phyloP scores from a whole-genome alignment of 2,113 vertebrate species.

The Megaptera novaeangliae region DNA sequence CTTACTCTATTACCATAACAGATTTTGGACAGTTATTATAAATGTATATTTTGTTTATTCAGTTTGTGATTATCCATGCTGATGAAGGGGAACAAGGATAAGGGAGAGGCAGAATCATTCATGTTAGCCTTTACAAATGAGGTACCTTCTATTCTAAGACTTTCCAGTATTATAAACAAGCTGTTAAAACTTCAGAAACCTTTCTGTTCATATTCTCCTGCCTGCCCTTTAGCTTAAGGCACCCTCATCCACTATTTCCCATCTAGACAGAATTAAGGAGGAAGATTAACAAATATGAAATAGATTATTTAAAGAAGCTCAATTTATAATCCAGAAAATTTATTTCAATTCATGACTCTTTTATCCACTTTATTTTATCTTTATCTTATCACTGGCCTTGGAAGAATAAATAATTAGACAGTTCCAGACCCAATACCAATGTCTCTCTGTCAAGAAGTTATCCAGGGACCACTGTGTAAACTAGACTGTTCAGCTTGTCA shows the following conservation, averaged over 20 bases:
- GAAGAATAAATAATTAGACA: slow-evolving; percentile 7
- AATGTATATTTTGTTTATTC: not conserved
- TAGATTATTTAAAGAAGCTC: slow-evolving; percentile 68
- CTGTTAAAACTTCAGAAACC: not conserved
- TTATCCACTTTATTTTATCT: slow-evolving; percentile 52
- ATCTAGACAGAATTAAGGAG: slow-evolving; percentile 43
- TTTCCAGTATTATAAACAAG: not conserved
- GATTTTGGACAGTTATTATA: not conserved
- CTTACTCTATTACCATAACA: not conserved
- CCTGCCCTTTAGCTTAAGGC: not conserved
- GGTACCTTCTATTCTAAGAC: not conserved
- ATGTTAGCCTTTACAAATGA: not conserved
- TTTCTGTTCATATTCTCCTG: not conserved
- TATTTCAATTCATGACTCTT: slow-evolving; percentile 68
- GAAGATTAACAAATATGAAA: slow-evolving; percentile 67
- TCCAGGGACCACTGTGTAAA: not conserved
- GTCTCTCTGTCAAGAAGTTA: not conserved
- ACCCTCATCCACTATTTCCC: not conserved
- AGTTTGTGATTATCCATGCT: not conserved
- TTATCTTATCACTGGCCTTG: slow-evolving; percentile 43
- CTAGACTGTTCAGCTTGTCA: not conserved
- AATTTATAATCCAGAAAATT: slow-evolving; percentile 61
- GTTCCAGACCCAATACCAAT: not conserved
- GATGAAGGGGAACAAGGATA: not conserved
- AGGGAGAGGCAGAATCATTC: not conserved